Base-by-base conservation (phyloP, 2,888 invertebrate species). In the Torymus tubicola region DNA sequence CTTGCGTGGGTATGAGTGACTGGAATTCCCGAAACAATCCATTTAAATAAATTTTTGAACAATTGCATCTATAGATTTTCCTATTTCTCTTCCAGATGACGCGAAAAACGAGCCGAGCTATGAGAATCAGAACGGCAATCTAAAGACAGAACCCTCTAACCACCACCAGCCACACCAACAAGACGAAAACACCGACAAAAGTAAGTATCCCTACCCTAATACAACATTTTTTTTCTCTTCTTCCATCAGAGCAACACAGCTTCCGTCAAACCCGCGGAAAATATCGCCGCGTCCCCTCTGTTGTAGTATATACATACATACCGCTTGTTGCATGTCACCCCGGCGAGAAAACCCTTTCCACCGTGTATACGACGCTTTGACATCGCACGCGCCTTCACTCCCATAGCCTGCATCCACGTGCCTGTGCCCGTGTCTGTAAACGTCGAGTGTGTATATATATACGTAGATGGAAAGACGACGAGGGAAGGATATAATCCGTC, bases 41-140 rank as follows among this genome's bases (percentile, higher is more conserved):
- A 42, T 42, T 42, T 8, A 42, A 42, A 42, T 42, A 42, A 5
- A 42, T 8, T 42, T 42, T 42, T 8, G 10, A 42, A 8, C 8
- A 42, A 42, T 1, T 8, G 42, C 0, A 8, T 8, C 42, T 42
- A 42, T 69, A 18, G 8, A 11, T 55, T 63, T 50, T 12, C 3
- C 8, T 8, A 8, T 58, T 69, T 31, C 60, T 2, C 18, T 89
- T 89, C 74, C 86, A 90, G 90, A 89, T 90, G 89, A 89, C 85
- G 85, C 87, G 81, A 89, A 86, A 80, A 83, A 84, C 71, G 86
- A 87, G 24, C 82, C 84, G 69, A 87, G 83, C 60, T 87, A 88
- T 85, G 84, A 82, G 80, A 87, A 84, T 82, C 87, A 88, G 70
- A 90, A 90, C 87, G 90, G 90, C 75, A 86, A 85, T 71, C 67